A percentile compares a stretch with the other conserved stretches of the same genome.
These are phyloP conservation scores for Catagonus wagneri DNA, from an alignment of 2,113 vertebrate genomes.

Conservation along the genomic window DNA sequence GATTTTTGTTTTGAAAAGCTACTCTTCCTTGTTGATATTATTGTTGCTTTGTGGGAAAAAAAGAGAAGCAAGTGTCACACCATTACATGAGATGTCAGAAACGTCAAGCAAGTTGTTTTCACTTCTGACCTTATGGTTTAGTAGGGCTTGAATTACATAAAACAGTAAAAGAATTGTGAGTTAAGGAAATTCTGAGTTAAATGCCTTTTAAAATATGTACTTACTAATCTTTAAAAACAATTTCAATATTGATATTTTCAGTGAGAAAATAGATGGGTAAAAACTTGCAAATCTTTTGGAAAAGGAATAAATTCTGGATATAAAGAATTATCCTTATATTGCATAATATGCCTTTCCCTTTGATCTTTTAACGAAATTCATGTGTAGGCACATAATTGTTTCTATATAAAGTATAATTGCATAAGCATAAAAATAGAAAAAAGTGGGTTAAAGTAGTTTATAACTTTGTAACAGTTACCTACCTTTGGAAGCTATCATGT, in stretches of 20 bases:
- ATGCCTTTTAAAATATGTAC: background rate
- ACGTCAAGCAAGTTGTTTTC: background rate
- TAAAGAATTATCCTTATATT: conserved; percentile 43
- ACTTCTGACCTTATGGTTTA: background rate
- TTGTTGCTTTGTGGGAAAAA: background rate
- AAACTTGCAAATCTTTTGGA: conserved; percentile 20
- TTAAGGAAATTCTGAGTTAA: background rate
- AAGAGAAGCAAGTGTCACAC: background rate
- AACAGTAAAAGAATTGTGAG: background rate
- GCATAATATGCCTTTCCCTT: conserved; percentile 56
- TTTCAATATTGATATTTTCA: background rate
- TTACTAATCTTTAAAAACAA: conserved; percentile 27
- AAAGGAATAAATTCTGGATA: background rate
- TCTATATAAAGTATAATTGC: conserved; percentile 68
- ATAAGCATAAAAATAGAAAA: conserved; percentile 66
- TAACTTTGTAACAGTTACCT: background rate
- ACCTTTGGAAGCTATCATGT: conserved; percentile 9
- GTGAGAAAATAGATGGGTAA: background rate
- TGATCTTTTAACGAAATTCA: conserved; percentile 71
- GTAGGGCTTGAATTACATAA: background rate
- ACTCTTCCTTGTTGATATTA: background rate
- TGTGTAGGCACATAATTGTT: conserved; percentile 73
- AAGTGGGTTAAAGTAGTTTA: conserved; percentile 41
- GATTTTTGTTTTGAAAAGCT: background rate
- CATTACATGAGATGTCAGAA: background rate